Percentiles rank a stretch among this genome's conserved stretches.
Evolutionary conservation across 2,113 vertebrate genomes (phyloP).

Genomic region (Elachura formosa): DNA sequence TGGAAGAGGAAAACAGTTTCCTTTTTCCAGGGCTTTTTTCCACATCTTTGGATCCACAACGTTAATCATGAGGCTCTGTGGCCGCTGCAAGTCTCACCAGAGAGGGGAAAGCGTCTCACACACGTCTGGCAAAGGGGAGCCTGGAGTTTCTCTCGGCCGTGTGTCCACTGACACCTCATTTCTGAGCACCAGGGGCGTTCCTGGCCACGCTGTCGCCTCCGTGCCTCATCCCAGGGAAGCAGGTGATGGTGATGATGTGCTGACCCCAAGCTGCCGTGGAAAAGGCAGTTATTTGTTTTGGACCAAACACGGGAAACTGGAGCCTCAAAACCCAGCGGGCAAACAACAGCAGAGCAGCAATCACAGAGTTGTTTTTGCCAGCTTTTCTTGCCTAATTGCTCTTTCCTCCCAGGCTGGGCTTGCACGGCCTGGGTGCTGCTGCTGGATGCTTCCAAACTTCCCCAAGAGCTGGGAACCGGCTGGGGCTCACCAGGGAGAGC

Average conservation of each 20-base stretch:
- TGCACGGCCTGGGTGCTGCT: not conserved
- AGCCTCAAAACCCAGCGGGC: not conserved
- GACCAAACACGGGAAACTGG: not conserved
- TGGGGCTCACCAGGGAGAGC: not conserved
- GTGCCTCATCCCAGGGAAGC: not conserved
- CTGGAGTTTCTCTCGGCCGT: not conserved
- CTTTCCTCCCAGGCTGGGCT: not conserved
- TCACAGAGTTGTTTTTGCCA: not conserved
- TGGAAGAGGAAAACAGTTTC: not conserved
- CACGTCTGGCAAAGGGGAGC: not conserved
- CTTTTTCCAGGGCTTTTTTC: not conserved
- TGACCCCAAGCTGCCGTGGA: not conserved
- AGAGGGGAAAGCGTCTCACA: not conserved
- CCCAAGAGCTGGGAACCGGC: not conserved
- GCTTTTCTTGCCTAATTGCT: not conserved
- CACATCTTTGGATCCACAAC: not conserved
- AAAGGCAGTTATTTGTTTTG: not conserved
- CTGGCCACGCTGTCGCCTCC: not conserved
- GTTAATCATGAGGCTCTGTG: not conserved
- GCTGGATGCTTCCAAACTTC: not conserved
- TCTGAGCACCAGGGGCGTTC: not conserved
- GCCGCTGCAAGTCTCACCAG: not conserved
- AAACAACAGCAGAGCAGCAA: not conserved
- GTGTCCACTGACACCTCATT: constrained; percentile 15
- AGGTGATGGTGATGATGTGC: constrained; percentile 3